Evolutionary conservation across 1,140 invertebrate genomes (phyloP).

Genomic region (Coptotermes formosanus): DNA sequence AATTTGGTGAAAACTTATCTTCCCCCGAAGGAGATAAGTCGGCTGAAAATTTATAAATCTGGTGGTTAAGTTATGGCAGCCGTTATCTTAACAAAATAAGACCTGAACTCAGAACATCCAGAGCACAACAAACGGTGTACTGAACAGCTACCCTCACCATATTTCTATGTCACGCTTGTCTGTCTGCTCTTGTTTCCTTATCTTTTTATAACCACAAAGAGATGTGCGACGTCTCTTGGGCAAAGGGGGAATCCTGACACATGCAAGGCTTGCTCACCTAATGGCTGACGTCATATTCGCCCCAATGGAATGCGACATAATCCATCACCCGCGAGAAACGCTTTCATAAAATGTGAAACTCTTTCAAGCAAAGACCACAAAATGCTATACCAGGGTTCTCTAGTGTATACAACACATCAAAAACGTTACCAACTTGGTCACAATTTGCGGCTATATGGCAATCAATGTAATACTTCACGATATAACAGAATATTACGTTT

Average conservation of each 20-base stretch:
- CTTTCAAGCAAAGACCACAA: not conserved
- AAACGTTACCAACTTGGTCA: too few relatives aligned
- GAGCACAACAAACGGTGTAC: not conserved
- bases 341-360: constrained; percentile 14
- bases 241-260: constrained; percentile 2
- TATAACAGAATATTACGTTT: too few relatives aligned
- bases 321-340: constrained; percentile 6
- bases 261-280: not conserved
- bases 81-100: not conserved
- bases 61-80: too few relatives aligned
- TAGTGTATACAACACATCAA: too few relatives aligned
- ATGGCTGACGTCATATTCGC: not conserved
- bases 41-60: too few relatives aligned
- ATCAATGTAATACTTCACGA: too few relatives aligned
- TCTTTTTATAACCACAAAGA: not conserved
- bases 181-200: not conserved
- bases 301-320: constrained; percentile 9
- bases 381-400: not conserved
- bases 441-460: too few relatives aligned
- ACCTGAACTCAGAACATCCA: not conserved
- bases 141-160: not conserved
- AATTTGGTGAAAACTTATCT: too few relatives aligned
- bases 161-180: not conserved
- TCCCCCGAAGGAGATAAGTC: too few relatives aligned
- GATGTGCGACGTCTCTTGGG: not conserved